Conservation (phyloP, 2,888 invertebrate genomes). For the Frankliniella fusca region DNA sequence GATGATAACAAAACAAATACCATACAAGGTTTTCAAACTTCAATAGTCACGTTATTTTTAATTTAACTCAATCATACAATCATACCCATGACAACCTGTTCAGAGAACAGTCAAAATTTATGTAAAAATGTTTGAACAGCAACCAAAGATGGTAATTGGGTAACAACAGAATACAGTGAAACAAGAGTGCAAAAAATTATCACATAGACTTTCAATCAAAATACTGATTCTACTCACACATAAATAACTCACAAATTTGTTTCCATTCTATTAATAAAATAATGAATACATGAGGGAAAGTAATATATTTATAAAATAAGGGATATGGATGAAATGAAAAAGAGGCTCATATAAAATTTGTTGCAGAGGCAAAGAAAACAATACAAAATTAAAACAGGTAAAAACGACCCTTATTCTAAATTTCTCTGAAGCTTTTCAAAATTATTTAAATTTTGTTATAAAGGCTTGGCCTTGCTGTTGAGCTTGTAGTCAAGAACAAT, state of each 20-base stretch:
- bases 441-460: not conserved
- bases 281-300: not conserved
- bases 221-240: not conserved
- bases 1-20: not conserved
- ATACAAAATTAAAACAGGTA: not conserved
- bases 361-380: not conserved
- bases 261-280: not conserved
- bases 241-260: not conserved
- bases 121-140: not conserved
- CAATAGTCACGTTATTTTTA: not conserved
- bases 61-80: not conserved
- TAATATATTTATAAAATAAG: not conserved
- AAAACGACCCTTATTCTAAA: not conserved
- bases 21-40: not conserved
- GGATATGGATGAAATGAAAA: not conserved
- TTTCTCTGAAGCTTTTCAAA: not conserved
- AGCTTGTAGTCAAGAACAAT: no score
- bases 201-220: not conserved
- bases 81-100: not conserved
- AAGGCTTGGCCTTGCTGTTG: not conserved
- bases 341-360: not conserved
- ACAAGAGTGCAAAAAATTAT: not conserved
- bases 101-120: not conserved
- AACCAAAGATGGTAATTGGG: not conserved
- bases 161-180: not conserved